Evolutionary conservation across 2,888 invertebrate genomes (phyloP), one percentile per base, ranked within the genome.

Genomic region (Parochlus steinenii): DNA sequence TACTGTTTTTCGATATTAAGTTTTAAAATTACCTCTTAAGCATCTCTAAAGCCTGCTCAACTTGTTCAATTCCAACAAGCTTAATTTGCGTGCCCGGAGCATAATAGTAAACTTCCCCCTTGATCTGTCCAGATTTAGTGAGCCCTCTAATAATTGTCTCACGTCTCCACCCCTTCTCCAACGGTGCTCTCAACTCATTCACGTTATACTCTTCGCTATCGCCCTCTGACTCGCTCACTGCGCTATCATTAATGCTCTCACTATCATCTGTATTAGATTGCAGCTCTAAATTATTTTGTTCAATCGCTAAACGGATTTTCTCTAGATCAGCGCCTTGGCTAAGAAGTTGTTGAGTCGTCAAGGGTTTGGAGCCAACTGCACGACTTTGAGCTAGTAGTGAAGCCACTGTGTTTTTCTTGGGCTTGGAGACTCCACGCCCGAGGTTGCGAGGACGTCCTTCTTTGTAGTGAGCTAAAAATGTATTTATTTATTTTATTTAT

Each of bases 21-120:
- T n/a, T n/a, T n/a, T n/a, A 24, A 10, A 36, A 30, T 11, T 36
- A 14, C 12, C 19, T 30, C 15, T 24, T 30, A 23, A 22, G 15
- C 10, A 22, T 23, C 4, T 2, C 10, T 6, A 36, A n/a, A 18
- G 29, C 36, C 8, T 36, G 27, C 12, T 36, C 24, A 5, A 36
- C 14, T 28, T 36, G 36, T 17, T 29, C 11, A 29, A 36, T 30
- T 8, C 23, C 30, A 2, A 70, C 70, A 31, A 77, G 62, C 44
- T 69, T 69, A 45, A 67, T 53, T 6, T 61, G 63, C 11, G 66
- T 67, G 42, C 73, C 74, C 0, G 77, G 76, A 7, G 77, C 70
- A 42, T 75, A 74, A 58, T 97, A 97, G 39, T 76, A 72, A 29
- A 97, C 93, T 51, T 95, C 93, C n/a, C 95, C 92, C 45, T 81